Conservation (phyloP, 1,140 invertebrate genomes). For the Contarinia nasturtii region DNA sequence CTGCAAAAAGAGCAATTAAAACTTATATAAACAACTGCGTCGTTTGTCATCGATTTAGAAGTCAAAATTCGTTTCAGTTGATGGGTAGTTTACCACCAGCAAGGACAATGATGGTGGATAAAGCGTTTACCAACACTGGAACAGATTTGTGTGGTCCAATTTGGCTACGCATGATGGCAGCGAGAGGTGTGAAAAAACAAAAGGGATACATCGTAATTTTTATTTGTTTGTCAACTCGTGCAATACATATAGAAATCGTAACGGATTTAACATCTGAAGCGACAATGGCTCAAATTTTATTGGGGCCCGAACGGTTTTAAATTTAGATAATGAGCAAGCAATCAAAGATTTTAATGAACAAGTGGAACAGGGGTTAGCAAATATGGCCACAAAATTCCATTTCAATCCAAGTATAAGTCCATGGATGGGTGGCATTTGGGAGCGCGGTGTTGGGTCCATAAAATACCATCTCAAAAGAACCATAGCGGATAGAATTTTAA, state of each 20-base stretch:
- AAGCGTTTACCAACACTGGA: slow-evolving; percentile 5
- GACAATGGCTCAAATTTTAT: slow-evolving; percentile 1
- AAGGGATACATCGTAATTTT: slow-evolving; percentile 23
- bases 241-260: slow-evolving; percentile 17
- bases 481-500: slow-evolving; percentile 8
- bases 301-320: background rate
- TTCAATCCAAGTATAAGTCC: slow-evolving; percentile 11
- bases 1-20: slow-evolving; percentile 5
- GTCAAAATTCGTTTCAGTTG: slow-evolving; percentile 2
- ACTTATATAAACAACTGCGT: slow-evolving; percentile 7
- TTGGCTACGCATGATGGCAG: background rate
- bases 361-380: slow-evolving; percentile 2
- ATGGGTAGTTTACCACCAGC: slow-evolving; percentile 11
- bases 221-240: slow-evolving; percentile 15
- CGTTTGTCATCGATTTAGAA: slow-evolving; percentile 5
- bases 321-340: background rate
- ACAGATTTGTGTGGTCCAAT: slow-evolving; percentile 8
- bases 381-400: slow-evolving; percentile 9
- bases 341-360: background rate
- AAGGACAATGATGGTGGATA: slow-evolving; percentile 3
- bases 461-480: slow-evolving; percentile 11
- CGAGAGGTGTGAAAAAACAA: slow-evolving; percentile 2
- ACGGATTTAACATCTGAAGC: slow-evolving; percentile 14
- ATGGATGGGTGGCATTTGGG: slow-evolving; percentile 12
- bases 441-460: slow-evolving; percentile 11